Conservation (phyloP, 1,140 invertebrate species). For the Solenopsis fugax region DNA sequence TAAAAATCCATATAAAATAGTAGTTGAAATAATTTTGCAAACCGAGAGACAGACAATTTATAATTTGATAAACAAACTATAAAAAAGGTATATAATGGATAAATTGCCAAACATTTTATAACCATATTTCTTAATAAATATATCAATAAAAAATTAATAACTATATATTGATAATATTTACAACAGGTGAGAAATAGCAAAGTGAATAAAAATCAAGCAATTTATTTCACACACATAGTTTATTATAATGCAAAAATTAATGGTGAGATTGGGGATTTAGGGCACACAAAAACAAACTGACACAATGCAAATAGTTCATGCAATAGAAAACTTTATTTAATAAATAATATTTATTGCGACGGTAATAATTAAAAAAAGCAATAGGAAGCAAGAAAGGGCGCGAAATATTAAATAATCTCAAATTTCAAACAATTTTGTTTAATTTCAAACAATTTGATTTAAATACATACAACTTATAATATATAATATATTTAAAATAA, state of each 20-base stretch:
- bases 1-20: not conserved
- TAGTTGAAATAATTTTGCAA: not conserved
- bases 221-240: slow-evolving; percentile 16
- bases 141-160: not conserved
- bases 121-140: not conserved
- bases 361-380: not conserved
- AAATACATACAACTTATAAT: not conserved
- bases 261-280: not conserved
- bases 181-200: not conserved
- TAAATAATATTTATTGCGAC: not conserved
- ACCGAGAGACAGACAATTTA: not conserved
- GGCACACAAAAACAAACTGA: not conserved
- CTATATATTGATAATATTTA: not conserved
- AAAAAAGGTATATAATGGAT: not conserved
- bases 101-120: slow-evolving; percentile 2
- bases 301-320: not conserved
- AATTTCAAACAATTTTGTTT: not conserved
- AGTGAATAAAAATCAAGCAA: not conserved
- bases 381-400: not conserved
- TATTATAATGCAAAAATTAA: slow-evolving; percentile 20
- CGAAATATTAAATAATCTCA: not conserved
- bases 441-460: not conserved
- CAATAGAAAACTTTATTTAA: not conserved
- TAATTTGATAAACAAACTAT: not conserved
- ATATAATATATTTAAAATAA: not conserved